phyloP scores from a whole-genome alignment of 2,888 invertebrate genomes.

The Pyrgus malvae region DNA sequence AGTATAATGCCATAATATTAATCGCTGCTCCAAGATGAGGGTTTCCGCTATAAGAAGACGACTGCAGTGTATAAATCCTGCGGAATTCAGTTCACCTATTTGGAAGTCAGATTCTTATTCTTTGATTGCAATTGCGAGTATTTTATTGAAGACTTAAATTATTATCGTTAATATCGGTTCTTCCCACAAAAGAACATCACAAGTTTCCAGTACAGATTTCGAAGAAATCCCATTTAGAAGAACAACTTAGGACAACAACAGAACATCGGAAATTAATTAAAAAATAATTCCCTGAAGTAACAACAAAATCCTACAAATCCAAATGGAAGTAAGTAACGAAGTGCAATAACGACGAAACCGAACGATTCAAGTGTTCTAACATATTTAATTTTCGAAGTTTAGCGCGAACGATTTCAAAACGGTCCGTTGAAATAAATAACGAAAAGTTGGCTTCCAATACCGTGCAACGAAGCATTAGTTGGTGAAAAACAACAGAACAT shows the following conservation, averaged over 20 bases:
- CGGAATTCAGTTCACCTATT: too few relatives aligned
- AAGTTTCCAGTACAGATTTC: slow-evolving; percentile 9
- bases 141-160: too few relatives aligned
- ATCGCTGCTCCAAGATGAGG: too few relatives aligned
- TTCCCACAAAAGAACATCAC: background rate
- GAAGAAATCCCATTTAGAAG: slow-evolving; percentile 15
- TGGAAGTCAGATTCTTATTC: too few relatives aligned
- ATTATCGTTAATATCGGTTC: too few relatives aligned
- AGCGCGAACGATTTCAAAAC: slow-evolving; percentile 15
- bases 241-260: slow-evolving; percentile 1
- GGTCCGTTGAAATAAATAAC: slow-evolving; percentile 29
- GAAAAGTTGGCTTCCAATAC: slow-evolving; percentile 19
- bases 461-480: slow-evolving; percentile 19
- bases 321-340: slow-evolving; percentile 3
- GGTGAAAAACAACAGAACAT: slow-evolving; percentile 23
- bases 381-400: slow-evolving; percentile 29
- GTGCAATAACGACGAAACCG: slow-evolving; percentile 5
- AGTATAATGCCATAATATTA: too few relatives aligned
- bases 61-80: too few relatives aligned
- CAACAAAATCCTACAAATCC: background rate
- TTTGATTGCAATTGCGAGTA: too few relatives aligned
- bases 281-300: slow-evolving; percentile 6
- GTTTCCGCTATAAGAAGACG: too few relatives aligned
- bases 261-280: slow-evolving; percentile 22
- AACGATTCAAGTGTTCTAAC: slow-evolving; percentile 26